Base-by-base conservation (phyloP, 2,113 vertebrate genomes). In the Macrotus californicus region DNA sequence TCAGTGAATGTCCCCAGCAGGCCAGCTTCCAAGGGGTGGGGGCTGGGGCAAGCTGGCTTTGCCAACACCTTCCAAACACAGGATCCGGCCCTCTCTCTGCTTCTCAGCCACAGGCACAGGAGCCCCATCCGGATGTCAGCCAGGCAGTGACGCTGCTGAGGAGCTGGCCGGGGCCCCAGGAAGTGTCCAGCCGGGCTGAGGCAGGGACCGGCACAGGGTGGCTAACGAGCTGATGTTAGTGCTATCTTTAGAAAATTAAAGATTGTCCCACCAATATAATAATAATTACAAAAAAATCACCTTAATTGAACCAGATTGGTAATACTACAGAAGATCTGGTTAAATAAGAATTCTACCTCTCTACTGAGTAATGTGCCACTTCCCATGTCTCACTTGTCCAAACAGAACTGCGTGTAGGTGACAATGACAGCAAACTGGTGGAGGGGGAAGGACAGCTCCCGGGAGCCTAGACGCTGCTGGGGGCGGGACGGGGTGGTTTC, bases 231-330 rank as follows among this genome's bases (percentile, higher is more conserved):
- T 93, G 98, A 94, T 92, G 95, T 89, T 96, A 97, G 98, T 97
- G 97, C 97, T 97, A 91, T 98, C 98, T 98, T 98, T 97, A 98
- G 98, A 97, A 98, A 98, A 98, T 98, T 96, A 98, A 98, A 98
- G 98, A 98, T 97, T 97, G 98, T 97, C 97, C 98, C 98, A 97
- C 97, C 97, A 86, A 97, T 31, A 87, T 73, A 90, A 94, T 39
- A 91, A 94, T 89, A 94, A 91, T 66, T 61, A 87, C 52, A 87
- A 1, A 92, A 93, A 90, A 90, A 96, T 97, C 96, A 50, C 93
- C 96, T 54, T 70, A 96, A 94, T 36, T 59, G 61, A 93, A 96
- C 96, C 96, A 79, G 97, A 56, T n/a, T 80, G 69, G 92, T 69
- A 41, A 31, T 41, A 67, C 26, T 8, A 46, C 46, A 56, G 54